Conservation (phyloP, 37 sponge, comb jelly and placozoan genomes). For the Dysidea cf. avara region DNA sequence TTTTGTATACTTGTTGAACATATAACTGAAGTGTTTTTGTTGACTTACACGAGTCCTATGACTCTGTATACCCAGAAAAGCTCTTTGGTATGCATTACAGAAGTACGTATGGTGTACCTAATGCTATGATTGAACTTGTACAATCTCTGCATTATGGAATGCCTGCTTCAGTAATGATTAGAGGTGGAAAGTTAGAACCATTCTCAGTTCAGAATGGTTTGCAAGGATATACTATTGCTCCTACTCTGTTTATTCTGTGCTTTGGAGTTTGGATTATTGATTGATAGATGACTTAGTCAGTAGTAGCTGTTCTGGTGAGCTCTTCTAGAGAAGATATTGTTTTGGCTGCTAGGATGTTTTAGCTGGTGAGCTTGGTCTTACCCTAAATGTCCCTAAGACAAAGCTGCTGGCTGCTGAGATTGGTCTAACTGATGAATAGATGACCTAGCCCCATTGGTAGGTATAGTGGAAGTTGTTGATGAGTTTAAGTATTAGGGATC, state of each 20-base stretch:
- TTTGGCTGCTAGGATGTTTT: too few relatives aligned
- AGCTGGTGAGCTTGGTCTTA: slow-evolving; percentile 22
- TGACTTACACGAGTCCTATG: slow-evolving; percentile 14
- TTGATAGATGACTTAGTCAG: neutral
- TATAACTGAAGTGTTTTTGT: slow-evolving; percentile 24
- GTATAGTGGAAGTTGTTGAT: too few relatives aligned
- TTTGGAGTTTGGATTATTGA: slow-evolving; percentile 17
- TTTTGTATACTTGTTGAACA: slow-evolving; percentile 16
- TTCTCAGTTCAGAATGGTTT: slow-evolving; percentile 15
- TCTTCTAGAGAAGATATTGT: slow-evolving; percentile 8
- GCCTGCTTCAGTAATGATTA: slow-evolving; percentile 31
- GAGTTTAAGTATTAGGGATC: slow-evolving; percentile 43
- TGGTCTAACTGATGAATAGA: slow-evolving; percentile 5
- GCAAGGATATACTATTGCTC: slow-evolving; percentile 40
- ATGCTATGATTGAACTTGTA: slow-evolving; percentile 18
- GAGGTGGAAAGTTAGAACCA: slow-evolving; percentile 8
- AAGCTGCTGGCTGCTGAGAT: too few relatives aligned
- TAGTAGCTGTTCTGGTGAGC: slow-evolving; percentile 7
- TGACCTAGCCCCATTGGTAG: neutral
- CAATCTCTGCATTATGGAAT: slow-evolving; percentile 51
- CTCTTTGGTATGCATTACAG: slow-evolving; percentile 30
- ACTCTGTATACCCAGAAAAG: slow-evolving; percentile 27
- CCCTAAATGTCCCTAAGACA: too few relatives aligned
- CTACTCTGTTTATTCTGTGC: slow-evolving; percentile 45
- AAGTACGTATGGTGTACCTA: slow-evolving; percentile 29